These are phyloP conservation scores for Lycodopsis pacificus DNA, from an alignment of 2,797 vertebrate genomes.

Conservation along the genomic window DNA sequence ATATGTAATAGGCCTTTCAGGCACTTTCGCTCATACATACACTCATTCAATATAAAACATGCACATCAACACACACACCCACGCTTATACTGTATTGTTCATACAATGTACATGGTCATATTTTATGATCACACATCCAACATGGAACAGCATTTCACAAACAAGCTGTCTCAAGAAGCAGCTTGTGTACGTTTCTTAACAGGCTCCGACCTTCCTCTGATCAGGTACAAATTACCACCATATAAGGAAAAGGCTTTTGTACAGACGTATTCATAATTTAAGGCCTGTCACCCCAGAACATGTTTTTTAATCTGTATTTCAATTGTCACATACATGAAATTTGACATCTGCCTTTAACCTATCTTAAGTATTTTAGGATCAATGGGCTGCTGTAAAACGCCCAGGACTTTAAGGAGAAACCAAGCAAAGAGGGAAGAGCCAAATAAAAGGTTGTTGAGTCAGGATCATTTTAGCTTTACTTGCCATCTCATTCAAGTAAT, in stretches of 20 bases:
- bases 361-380: background rate
- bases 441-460: constrained; percentile 7
- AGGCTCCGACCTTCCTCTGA: constrained; percentile 31
- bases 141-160: constrained; percentile 15
- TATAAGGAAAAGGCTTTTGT: constrained; percentile 21
- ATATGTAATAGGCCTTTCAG: constrained; percentile 54
- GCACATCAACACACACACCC: constrained; percentile 40
- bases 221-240: constrained; percentile 22
- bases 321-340: background rate
- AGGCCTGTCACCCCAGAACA: constrained; percentile 4
- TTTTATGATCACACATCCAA: constrained; percentile 28
- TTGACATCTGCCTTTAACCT: no score
- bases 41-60: constrained; percentile 47
- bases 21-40: constrained; percentile 57
- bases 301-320: no score
- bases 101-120: constrained; percentile 22
- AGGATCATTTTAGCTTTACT: constrained; percentile 20
- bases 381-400: no score
- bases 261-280: constrained; percentile 21
- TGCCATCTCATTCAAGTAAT: constrained; percentile 9
- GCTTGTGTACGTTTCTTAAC: constrained; percentile 19
- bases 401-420: constrained; percentile 19
- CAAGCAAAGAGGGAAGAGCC: background rate
- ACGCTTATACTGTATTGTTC: constrained; percentile 31
- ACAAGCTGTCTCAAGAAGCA: constrained; percentile 34